Evolutionary conservation across 2,888 invertebrate genomes (phyloP).

Genomic region (Drosophila kanekoi): DNA sequence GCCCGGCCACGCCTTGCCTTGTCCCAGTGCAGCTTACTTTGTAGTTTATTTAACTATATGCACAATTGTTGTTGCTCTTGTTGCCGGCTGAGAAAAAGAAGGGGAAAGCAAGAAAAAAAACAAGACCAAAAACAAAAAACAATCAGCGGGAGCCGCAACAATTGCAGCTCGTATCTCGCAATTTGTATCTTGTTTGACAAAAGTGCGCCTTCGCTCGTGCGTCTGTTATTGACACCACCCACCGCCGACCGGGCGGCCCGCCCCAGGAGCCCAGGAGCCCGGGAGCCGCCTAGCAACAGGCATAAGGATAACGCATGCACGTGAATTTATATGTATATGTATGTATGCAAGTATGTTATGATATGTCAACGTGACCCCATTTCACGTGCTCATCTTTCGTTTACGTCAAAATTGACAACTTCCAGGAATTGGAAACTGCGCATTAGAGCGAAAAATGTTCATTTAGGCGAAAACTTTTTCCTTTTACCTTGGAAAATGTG

Average conservation of each 20-base stretch:
- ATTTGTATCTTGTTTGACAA: constrained; percentile 12
- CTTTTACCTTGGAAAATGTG: no score
- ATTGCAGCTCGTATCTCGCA: constrained; percentile 5
- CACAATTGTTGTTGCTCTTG: constrained; percentile 25
- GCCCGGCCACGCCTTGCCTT: not conserved
- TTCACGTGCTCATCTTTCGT: no score
- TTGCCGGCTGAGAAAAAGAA: constrained; percentile 7
- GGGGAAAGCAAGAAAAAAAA: not conserved
- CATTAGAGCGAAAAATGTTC: no score
- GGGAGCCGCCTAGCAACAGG: no score
- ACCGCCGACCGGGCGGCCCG: not conserved
- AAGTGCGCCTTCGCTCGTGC: not conserved
- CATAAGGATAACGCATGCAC: no score
- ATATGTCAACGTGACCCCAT: no score
- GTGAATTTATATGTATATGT: no score
- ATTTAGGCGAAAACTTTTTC: no score
- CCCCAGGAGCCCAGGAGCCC: not conserved
- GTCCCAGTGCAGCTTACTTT: constrained; percentile 4
- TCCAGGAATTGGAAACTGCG: no score
- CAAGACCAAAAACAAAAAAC: not conserved
- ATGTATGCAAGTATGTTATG: no score
- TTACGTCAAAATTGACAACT: no score
- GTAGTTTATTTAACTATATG: constrained; percentile 38
- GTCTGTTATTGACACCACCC: constrained; percentile 5
- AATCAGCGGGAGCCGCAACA: not conserved